phyloP scores from a whole-genome alignment of 2,113 vertebrate species.

The Columba janthina region DNA sequence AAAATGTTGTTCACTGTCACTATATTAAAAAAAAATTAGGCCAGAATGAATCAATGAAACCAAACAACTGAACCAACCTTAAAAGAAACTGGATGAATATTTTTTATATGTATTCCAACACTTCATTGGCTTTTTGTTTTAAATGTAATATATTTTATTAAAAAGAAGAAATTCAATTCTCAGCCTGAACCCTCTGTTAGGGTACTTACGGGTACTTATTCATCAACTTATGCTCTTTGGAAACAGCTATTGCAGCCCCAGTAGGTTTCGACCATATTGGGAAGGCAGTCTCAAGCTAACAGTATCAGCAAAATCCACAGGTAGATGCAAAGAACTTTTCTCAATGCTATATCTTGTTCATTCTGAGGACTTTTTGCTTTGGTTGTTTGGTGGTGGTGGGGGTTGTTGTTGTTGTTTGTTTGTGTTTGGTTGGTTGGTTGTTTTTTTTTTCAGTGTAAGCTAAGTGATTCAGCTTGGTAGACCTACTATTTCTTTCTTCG shows the following conservation, averaged over 20 bases:
- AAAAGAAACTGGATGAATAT: not conserved
- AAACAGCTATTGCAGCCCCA: not conserved
- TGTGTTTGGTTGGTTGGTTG: not conserved
- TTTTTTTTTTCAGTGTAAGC: not conserved
- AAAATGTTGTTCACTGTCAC: not conserved
- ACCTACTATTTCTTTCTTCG: not conserved
- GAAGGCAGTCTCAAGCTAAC: not conserved
- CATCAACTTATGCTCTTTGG: not conserved
- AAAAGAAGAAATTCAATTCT: not conserved
- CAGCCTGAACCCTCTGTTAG: not conserved
- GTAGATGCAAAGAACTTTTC: not conserved
- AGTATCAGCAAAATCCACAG: not conserved
- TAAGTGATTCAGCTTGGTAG: not conserved
- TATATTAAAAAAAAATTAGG: slow-evolving; percentile 18
- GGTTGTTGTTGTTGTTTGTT: not conserved
- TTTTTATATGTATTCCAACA: not conserved
- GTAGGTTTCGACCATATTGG: not conserved
- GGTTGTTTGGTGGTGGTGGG: no score
- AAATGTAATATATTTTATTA: not conserved
- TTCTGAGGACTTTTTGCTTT: not conserved
- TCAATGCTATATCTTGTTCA: rapidly evolving
- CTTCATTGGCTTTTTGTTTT: not conserved
- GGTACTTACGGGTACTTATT: not conserved
- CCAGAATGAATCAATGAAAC: not conserved
- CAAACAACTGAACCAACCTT: not conserved